Conservation (phyloP, 2,113 vertebrate genomes). For the Dendrocopos noguchii region DNA sequence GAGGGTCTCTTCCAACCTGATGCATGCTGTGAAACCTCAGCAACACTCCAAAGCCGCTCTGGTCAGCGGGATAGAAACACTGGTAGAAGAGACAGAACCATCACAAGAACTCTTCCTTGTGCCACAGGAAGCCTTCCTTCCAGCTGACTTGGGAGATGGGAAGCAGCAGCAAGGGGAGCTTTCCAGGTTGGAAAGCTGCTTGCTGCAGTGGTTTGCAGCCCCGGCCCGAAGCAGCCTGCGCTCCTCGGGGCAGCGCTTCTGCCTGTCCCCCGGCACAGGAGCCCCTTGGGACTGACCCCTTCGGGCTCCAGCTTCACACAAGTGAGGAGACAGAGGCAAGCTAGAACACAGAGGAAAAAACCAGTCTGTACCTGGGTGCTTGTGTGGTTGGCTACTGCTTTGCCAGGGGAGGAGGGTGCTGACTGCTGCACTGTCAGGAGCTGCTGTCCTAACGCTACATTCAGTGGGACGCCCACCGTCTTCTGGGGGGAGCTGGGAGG, state of each 20-base stretch:
- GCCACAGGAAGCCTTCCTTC: neutral
- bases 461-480: conserved; percentile 84
- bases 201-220: neutral
- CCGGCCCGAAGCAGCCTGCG: fast-evolving
- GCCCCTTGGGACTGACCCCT: fast-evolving
- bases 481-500: conserved; percentile 86
- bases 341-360: conserved; percentile 27
- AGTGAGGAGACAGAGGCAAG: neutral
- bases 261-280: neutral
- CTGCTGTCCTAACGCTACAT: conserved; percentile 88
- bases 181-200: neutral
- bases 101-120: fast-evolving
- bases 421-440: conserved; percentile 88
- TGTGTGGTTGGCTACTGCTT: conserved; percentile 80
- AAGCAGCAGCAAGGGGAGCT: neutral
- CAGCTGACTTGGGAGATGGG: neutral
- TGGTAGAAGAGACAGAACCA: neutral
- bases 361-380: conserved; percentile 78
- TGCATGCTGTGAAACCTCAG: neutral
- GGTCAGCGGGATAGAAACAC: neutral
- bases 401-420: conserved; percentile 84
- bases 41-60: neutral
- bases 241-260: neutral
- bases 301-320: neutral
- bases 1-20: too few species aligned